Percentiles rank a stretch among this genome's conserved stretches.
phyloP scores from a whole-genome alignment of 2,888 invertebrate species.

The Choreutis nemorana region DNA sequence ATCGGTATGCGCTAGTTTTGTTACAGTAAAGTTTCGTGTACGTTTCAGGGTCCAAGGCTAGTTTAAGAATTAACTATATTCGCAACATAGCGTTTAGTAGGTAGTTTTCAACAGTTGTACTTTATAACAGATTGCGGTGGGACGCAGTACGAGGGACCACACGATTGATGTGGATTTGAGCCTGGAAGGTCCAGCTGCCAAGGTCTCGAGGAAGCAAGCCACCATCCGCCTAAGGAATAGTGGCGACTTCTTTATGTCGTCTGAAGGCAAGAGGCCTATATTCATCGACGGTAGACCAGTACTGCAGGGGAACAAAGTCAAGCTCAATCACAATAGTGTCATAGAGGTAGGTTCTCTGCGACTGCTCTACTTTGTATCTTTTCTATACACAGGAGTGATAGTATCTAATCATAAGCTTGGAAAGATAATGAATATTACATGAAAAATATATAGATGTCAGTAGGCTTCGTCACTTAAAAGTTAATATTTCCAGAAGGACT shows the following conservation, averaged over 20 bases:
- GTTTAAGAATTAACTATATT: no score
- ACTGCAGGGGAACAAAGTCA: constrained; percentile 86
- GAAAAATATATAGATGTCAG: no score
- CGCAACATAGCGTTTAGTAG: neutral
- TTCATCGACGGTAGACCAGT: constrained; percentile 94
- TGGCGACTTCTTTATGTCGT: constrained; percentile 94
- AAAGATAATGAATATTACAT: no score
- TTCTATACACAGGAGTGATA: no score
- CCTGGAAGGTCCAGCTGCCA: constrained; percentile 93
- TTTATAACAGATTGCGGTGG: constrained; percentile 82
- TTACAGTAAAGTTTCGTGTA: no score
- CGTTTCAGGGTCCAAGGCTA: no score
- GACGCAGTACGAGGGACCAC: constrained; percentile 87
- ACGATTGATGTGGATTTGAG: constrained; percentile 92
- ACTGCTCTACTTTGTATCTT: no score
- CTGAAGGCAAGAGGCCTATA: constrained; percentile 94
- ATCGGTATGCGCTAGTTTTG: no score
- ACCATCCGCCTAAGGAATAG: constrained; percentile 89
- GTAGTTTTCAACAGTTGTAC: neutral
- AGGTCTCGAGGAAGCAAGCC: constrained; percentile 92
- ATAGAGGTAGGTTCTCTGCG: constrained; percentile 74
- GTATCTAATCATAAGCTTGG: no score
- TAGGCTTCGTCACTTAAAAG: no score
- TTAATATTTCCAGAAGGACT: no score
- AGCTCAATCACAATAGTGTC: constrained; percentile 91